Conservation (phyloP, 1,140 invertebrate species). For the Stegodyphus dumicola region DNA sequence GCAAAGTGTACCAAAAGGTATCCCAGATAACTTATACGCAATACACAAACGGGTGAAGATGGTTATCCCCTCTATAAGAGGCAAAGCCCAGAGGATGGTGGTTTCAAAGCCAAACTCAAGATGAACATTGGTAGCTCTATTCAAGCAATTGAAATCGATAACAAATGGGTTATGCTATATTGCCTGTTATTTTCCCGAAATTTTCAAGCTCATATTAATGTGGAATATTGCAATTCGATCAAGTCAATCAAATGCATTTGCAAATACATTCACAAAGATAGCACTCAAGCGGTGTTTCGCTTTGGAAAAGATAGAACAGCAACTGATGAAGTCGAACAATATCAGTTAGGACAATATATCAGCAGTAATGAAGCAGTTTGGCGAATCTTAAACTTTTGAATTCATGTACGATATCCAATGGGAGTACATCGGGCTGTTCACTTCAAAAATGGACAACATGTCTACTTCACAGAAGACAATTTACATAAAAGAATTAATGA, state of each 20-base stretch:
- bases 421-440: conserved; percentile 70
- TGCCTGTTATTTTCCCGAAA: no score
- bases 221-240: conserved; percentile 71
- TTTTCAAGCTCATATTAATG: conserved; percentile 71
- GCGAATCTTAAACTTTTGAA: conserved; percentile 62
- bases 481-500: not conserved
- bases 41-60: conserved; percentile 36
- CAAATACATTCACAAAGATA: conserved; percentile 63
- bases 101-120: not conserved
- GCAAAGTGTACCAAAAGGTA: conserved; percentile 61
- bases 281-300: conserved; percentile 62
- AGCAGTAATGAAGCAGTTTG: conserved; percentile 63
- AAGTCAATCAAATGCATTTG: conserved; percentile 71
- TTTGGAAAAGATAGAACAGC: not conserved
- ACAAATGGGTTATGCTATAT: conserved; percentile 38
- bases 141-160: not conserved
- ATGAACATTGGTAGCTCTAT: not conserved
- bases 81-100: conserved; percentile 18
- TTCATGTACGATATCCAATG: conserved; percentile 68
- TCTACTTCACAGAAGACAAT: conserved; percentile 62
- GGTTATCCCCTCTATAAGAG: conserved; percentile 32
- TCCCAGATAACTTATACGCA: conserved; percentile 9
- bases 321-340: no score
- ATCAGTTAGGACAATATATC: conserved; percentile 61
- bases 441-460: conserved; percentile 69